Base-by-base conservation (phyloP, 2,888 invertebrate genomes). In the Lasioglossum figueresi region DNA sequence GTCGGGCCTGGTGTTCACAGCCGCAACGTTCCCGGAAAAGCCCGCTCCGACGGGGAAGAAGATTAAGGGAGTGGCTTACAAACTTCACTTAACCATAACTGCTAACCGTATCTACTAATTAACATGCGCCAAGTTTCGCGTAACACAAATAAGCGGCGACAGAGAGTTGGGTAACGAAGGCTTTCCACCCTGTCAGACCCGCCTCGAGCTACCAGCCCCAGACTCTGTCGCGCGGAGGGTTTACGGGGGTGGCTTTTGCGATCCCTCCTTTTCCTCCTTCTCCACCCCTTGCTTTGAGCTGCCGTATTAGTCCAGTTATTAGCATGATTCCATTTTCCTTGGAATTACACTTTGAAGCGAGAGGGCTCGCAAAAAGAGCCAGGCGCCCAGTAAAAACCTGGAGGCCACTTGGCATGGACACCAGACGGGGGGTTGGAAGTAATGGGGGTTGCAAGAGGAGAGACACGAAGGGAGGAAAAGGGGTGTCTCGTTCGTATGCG, bases 41-140 rank as follows among this genome's bases (percentile, higher is more conserved):
- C 74, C 16, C 34, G 37, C 23, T 73, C n/a, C 45, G 66, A 12
- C 45, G 40, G 63, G 72, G 63, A 75, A 59, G 66, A 74, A 77
- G 82, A 76, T 59, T 48, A 19, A 72, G 81, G 77, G 40, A 78
- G 83, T 45, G 78, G 81, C 80, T 80, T 76, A 56, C 79, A 84
- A 84, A 83, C 82, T 88, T 89, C 86, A 80, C 83, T 88, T 87
- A 88, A 85, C 86, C 89, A 83, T 89, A 89, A 88, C 88, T 87
- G 85, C 80, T 87, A 89, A 90, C 88, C 86, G 84, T 90, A 90
- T 88, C 89, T 88, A 80, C 81, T 90, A 90, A 90, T 90, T 90
- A 90, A 88, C 89, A 89, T 88, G 86, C 88, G 89, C 83, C 85
- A 88, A 85, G 88, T 87, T 88, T 88, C 88, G 59, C 84, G 88